phyloP scores from a whole-genome alignment of 2,797 vertebrate genomes.

The Harpagifer antarcticus region DNA sequence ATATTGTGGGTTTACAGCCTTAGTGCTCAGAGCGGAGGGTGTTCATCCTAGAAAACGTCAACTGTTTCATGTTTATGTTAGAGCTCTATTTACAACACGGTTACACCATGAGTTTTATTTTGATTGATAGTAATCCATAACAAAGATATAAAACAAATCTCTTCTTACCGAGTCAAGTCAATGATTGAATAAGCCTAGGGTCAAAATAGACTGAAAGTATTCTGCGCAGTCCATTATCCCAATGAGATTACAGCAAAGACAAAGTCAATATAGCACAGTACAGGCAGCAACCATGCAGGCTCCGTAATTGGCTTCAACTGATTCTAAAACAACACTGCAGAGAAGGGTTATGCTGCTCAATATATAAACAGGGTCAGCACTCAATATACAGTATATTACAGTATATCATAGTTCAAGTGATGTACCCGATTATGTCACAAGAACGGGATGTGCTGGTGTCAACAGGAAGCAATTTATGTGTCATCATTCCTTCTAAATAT shows the following conservation, averaged over 20 bases:
- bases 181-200: constrained; percentile 22
- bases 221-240: constrained; percentile 51
- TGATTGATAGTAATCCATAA: constrained; percentile 15
- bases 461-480: too few species aligned
- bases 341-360: too few species aligned
- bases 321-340: background rate
- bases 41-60: background rate
- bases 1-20: constrained; percentile 41
- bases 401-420: too few species aligned
- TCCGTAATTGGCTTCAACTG: constrained; percentile 12
- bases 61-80: constrained; percentile 2
- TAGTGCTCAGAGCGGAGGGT: background rate
- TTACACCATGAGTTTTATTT: constrained; percentile 44
- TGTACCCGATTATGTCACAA: too few species aligned
- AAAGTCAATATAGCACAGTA: constrained; percentile 29
- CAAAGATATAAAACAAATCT: constrained; percentile 28
- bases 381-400: too few species aligned
- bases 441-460: too few species aligned
- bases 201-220: constrained; percentile 48
- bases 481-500: too few species aligned
- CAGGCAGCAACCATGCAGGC: constrained; percentile 3
- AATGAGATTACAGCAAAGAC: constrained; percentile 52
- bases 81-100: background rate
- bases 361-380: too few species aligned
- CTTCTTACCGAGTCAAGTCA: constrained; percentile 43